Evolutionary conservation across 2,888 invertebrate species (phyloP), one percentile per base, ranked within the genome.

Genomic region (Acrobasis repandana): DNA sequence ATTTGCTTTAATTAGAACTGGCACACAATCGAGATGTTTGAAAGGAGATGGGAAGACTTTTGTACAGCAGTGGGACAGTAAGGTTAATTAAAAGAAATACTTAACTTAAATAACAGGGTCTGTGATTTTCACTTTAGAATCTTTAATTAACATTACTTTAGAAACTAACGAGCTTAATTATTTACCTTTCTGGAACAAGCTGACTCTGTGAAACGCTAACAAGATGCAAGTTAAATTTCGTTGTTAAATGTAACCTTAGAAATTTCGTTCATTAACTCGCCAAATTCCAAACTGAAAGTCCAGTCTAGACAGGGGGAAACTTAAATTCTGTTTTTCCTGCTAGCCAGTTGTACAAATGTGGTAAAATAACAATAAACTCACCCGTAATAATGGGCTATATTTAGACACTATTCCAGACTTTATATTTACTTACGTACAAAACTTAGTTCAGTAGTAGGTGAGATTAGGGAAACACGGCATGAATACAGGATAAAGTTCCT

Each of bases 231-330:
- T 43, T n/a, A 1, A 14, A n/a, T 14, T 28, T n/a, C 14, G n/a
- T 43, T 43, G 43, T 43, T 43, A 5, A 43, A 2, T 14, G 14
- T 43, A 14, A n/a, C 43, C n/a, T n/a, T 43, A 11, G 6, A n/a
- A 43, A 43, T 14, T n/a, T 43, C 10, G 14, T 14, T 38, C 43
- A 43, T n/a, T 38, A 3, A 3, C 9, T 11, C 14, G 14, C 28
- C n/a, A 3, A 50, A 33, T 20, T 28, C n/a, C n/a, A 36, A 52
- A 36, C 16, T 36, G 16, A 11, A 3, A n/a, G 34, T 16, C 10
- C 36, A 36, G 52, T 52, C 52, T 52, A 52, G 52, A 52, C 52
- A 15, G 34, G 9, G 52, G 52, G 36, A 14, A 9, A 10, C 9
- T 9, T 52, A 52, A 52, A 52, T 16, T 16, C 9, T 36, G 36